Conservation (phyloP, 1,140 invertebrate genomes). For the Ceratitis capitata region DNA sequence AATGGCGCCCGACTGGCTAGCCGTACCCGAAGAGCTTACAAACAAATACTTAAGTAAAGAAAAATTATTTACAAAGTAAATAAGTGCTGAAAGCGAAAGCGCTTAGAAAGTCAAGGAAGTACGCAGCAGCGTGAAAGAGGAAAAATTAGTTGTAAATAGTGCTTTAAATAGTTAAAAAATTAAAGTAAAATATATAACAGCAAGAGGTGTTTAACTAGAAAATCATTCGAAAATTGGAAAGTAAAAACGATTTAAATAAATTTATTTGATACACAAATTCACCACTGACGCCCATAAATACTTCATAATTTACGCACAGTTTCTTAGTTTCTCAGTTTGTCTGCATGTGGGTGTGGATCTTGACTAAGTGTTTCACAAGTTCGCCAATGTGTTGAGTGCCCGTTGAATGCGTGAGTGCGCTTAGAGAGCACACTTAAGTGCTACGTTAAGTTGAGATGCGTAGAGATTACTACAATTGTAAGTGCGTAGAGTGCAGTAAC, state of each 20-base stretch:
- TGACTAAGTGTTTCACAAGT: constrained; percentile 15
- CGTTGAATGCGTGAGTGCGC: neutral
- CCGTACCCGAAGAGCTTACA: neutral
- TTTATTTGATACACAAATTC: no score
- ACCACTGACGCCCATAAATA: no score
- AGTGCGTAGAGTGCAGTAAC: no score
- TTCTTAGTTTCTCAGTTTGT: neutral
- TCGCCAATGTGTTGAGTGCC: neutral
- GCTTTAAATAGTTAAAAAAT: neutral
- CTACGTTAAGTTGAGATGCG: neutral
- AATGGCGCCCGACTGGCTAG: constrained; percentile 15
- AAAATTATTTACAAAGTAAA: constrained; percentile 27
- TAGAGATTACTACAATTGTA: no score
- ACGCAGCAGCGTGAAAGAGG: no score
- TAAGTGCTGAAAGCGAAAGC: constrained; percentile 1
- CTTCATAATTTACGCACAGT: neutral
- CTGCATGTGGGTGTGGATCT: neutral
- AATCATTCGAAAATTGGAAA: no score
- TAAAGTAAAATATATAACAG: neutral
- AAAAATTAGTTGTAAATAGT: neutral
- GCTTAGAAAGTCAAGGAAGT: neutral
- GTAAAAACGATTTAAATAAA: no score
- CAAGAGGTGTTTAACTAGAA: no score
- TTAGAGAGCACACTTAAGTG: constrained; percentile 2
- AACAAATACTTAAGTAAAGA: neutral